Base-by-base conservation (phyloP, 2,888 invertebrate species). In the Pyrrhosoma nymphula region DNA sequence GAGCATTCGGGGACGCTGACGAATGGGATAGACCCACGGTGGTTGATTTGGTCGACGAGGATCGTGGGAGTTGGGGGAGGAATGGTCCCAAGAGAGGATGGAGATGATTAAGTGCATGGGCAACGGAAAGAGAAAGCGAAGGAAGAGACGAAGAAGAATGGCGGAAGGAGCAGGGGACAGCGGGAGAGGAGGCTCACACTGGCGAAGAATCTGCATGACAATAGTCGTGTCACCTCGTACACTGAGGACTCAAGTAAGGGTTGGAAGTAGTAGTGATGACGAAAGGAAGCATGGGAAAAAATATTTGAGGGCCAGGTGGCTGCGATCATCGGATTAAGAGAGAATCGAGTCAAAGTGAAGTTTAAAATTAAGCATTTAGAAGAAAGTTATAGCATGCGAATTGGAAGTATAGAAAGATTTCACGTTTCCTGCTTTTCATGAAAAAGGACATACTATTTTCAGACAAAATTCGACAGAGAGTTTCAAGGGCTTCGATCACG, bases 121-220 rank as follows among this genome's bases (percentile, higher is more conserved):
- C 30, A 14, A 8, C n/a, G 10, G 89, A 26, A 23, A 56, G 89
- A 26, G 26, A 56, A 35, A 18, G 56, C 4, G 56, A 47, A 69
- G 69, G 69, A 47, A 75, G 47, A 26, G 39, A 20, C 69, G n/a
- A 63, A 63, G n/a, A 56, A 30, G 47, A 47, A 47, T 47, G 8
- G 26, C n/a, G 69, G 26, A 23, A 39, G 20, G 56, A 60, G 35
- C 12, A 14, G 35, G 60, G 18, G 60, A 63, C 23, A 63, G 23
- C 23, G 91, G 18, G 56, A 91, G 63, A 69, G 63, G 35, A 47
- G 3, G 69, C 47, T 26, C 23, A 18, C n/a, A 35, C 63, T 20
- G n/a, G 18, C 0, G 60, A 63, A 47, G 63, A 93, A 93, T 93
- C 93, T 93, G 75, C 93, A 93, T 93, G 93, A 93, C 93, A 93